Base-by-base conservation (phyloP, 2,113 vertebrate genomes). In the Irena cyanogastra region DNA sequence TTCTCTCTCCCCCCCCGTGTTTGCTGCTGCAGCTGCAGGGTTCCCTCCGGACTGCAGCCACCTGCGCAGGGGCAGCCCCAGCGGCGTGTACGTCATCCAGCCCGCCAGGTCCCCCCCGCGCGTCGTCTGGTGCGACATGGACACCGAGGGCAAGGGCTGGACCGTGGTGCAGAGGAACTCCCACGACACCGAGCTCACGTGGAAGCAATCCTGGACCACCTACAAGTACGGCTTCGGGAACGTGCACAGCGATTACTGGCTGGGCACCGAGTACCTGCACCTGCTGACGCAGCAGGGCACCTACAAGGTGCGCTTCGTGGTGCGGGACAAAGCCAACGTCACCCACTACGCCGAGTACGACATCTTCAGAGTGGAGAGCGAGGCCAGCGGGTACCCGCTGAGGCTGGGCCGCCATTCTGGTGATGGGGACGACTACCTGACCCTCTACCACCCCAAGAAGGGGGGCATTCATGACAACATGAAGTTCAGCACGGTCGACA, bases 71-170 rank as follows among this genome's bases (percentile, higher is more conserved):
- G n/a, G 13, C 76, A 97, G 91, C 79, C 37, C 83, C 81, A 97
- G 96, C 1, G 97, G 97, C 11, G 85, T 97, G 41, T 95, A 97
- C 0, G 93, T 95, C 24, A 97, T 97, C 88, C 97, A 93, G 84
- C 97, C 97, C 0, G 83, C 79, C 2, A 4, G 37, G 0, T 92
- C 96, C 1, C 97, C 97, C 0, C 97, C 93, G 0, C 86, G 94
- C 1, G 89, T 97, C 27, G 97, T 97, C 44, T 97, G 96, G 90
- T 97, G 97, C 1, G 97, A 97, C 91, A 97, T 97, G 97, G 97
- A 96, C 91, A 95, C 94, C 4, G 88, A 97, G 1, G 96, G 96
- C 89, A 97, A 95, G 39, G 96, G 97, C 71, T 97, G 97, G 97
- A 97, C 96, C 0, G 96, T 97, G 0, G 88, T 97, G 22, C 97